These are phyloP conservation scores for Macaria notata DNA, from an alignment of 2,888 invertebrate species.

Conservation along the genomic window DNA sequence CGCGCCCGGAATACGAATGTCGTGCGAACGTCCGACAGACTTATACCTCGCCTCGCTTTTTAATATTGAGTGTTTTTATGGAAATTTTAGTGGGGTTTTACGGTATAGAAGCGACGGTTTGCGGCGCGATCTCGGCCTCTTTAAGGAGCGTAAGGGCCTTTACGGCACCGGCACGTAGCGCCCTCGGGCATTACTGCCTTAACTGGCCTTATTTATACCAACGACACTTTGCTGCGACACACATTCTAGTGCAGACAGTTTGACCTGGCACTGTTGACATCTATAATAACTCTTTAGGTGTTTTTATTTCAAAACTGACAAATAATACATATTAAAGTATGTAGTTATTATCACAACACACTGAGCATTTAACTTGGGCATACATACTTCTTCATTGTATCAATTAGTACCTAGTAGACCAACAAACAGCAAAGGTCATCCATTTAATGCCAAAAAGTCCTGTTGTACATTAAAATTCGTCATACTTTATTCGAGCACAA, in stretches of 20 bases:
- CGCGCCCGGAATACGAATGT: constrained; percentile 69
- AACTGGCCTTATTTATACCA: constrained; percentile 32
- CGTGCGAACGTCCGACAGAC: constrained; percentile 56
- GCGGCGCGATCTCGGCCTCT: constrained; percentile 43
- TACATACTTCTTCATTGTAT: too few relatives aligned
- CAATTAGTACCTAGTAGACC: too few relatives aligned
- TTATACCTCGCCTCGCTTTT: constrained; percentile 60
- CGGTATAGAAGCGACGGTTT: constrained; percentile 46
- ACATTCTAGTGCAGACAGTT: neutral
- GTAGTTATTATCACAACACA: too few relatives aligned
- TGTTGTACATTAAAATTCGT: too few relatives aligned
- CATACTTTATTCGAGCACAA: too few relatives aligned
- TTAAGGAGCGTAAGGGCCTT: constrained; percentile 38
- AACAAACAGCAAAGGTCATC: too few relatives aligned
- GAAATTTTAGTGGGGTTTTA: constrained; percentile 52
- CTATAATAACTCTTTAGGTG: neutral
- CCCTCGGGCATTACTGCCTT: constrained; percentile 26
- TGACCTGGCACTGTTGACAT: neutral
- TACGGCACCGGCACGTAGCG: constrained; percentile 33
- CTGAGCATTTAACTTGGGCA: too few relatives aligned
- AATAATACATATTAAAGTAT: too few relatives aligned
- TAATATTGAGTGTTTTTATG: constrained; percentile 70
- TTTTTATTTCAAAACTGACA: too few relatives aligned
- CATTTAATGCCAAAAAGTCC: too few relatives aligned
- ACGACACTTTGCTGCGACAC: constrained; percentile 17